Evolutionary conservation across 2,888 invertebrate genomes (phyloP).

Genomic region (Argyresthia albistria): DNA sequence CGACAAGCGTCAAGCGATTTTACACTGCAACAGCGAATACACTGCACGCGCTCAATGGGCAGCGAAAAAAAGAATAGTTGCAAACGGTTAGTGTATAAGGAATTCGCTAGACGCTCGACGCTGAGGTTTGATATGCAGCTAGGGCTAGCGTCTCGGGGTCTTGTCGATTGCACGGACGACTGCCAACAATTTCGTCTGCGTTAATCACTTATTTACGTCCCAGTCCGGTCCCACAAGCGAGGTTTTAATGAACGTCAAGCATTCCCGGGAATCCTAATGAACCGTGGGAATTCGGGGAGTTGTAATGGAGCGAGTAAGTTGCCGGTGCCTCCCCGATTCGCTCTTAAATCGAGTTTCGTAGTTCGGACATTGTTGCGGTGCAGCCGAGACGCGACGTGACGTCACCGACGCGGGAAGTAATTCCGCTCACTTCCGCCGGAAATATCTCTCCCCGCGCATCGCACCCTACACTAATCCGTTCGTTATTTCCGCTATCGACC

Average conservation of each 20-base stretch:
- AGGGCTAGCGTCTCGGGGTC: slow-evolving; percentile 12
- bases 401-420: slow-evolving; percentile 44
- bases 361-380: slow-evolving; percentile 46
- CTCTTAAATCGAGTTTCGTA: slow-evolving; percentile 44
- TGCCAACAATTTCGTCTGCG: slow-evolving; percentile 68
- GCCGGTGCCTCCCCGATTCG: slow-evolving; percentile 20
- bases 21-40: too few species aligned
- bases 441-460: slow-evolving; percentile 50
- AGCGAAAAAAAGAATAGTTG: too few species aligned
- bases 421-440: slow-evolving; percentile 57
- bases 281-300: slow-evolving; percentile 59
- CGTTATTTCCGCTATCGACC: slow-evolving; percentile 65
- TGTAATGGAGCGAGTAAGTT: slow-evolving; percentile 52
- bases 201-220: slow-evolving; percentile 70
- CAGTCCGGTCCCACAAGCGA: slow-evolving; percentile 38
- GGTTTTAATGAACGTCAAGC: slow-evolving; percentile 64
- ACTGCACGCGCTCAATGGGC: too few species aligned
- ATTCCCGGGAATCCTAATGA: slow-evolving; percentile 62
- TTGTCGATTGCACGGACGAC: slow-evolving; percentile 22
- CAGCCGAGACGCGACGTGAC: slow-evolving; percentile 20
- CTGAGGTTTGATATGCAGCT: slow-evolving; percentile 5
- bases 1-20: too few species aligned
- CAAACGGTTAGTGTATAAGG: too few species aligned
- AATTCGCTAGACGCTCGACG: too few species aligned
- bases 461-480: slow-evolving; percentile 59